Percentiles rank a stretch among this genome's conserved stretches.
Evolutionary conservation across 2,113 vertebrate genomes (phyloP).

Genomic region (Oreotrochilus melanogaster): DNA sequence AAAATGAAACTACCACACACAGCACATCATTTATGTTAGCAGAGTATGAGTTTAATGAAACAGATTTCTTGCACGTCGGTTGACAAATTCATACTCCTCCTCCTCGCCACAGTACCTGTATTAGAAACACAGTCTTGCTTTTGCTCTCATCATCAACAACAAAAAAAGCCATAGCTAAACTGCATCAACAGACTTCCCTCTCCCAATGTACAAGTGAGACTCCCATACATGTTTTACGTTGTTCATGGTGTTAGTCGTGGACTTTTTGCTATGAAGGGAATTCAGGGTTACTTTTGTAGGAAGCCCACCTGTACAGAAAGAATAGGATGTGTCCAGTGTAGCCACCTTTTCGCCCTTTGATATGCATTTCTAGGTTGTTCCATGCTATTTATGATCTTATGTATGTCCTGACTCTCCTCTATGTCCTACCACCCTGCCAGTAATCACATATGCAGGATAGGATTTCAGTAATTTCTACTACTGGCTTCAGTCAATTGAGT

Average conservation of each 20-base stretch:
- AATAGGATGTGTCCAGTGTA: not conserved
- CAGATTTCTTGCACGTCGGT: not conserved
- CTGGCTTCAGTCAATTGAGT: not conserved
- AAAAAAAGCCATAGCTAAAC: not conserved
- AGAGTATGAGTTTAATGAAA: slow-evolving; percentile 36
- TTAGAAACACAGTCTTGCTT: fast-evolving
- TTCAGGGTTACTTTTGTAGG: not conserved
- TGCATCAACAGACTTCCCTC: not conserved
- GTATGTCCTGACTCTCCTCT: not conserved
- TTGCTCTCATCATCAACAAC: not conserved
- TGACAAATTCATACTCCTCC: not conserved
- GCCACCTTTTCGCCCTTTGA: not conserved
- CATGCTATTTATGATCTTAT: not conserved
- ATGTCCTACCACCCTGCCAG: fast-evolving
- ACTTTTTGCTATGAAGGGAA: not conserved
- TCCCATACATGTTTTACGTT: not conserved
- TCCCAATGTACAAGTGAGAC: fast-evolving
- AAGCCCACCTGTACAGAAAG: not conserved
- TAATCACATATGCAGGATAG: not conserved
- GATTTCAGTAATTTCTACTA: not conserved
- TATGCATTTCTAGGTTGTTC: not conserved
- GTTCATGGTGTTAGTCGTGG: not conserved
- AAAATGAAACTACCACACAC: not conserved
- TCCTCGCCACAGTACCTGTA: not conserved
- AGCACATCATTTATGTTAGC: not conserved